Evolutionary conservation across 2,888 invertebrate species (phyloP).

Genomic region (Frankliniella intonsa): DNA sequence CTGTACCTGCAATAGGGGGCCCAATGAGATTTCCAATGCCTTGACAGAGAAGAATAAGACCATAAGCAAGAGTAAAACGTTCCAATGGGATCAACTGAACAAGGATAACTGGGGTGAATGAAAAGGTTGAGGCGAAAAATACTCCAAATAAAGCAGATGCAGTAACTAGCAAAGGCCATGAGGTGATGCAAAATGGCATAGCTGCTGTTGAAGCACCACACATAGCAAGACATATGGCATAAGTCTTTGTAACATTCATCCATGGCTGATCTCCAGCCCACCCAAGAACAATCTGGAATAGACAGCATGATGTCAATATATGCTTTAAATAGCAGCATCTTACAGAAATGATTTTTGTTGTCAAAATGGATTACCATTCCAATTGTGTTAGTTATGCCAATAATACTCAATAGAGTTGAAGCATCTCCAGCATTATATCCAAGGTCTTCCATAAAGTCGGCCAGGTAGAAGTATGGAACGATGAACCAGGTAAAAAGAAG

Average conservation of each 20-base stretch:
- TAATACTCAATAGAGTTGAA: conserved; percentile 75
- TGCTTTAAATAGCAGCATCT: neutral
- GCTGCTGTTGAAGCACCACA: conserved; percentile 55
- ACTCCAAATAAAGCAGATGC: conserved; percentile 68
- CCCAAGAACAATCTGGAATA: conserved; percentile 67
- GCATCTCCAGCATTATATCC: conserved; percentile 68
- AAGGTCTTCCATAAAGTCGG: conserved; percentile 71
- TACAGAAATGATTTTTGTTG: neutral
- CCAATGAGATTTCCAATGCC: conserved; percentile 88
- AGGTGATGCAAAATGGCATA: conserved; percentile 51
- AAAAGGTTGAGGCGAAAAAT: conserved; percentile 85
- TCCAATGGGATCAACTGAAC: conserved; percentile 84
- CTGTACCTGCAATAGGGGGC: conserved; percentile 78
- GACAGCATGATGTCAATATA: conserved; percentile 32
- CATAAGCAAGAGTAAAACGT: conserved; percentile 87
- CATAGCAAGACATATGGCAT: conserved; percentile 68
- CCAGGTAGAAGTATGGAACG: conserved; percentile 90
- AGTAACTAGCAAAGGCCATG: neutral
- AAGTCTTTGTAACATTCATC: conserved; percentile 77
- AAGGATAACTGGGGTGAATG: conserved; percentile 82
- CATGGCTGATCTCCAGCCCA: conserved; percentile 83
- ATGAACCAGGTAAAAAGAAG: conserved; percentile 91
- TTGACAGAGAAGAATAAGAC: conserved; percentile 78
- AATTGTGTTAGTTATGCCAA: conserved; percentile 84
- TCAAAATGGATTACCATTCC: conserved; percentile 63